Evolutionary conservation across 2,888 invertebrate species (phyloP), one percentile per base, ranked within the genome.

Genomic region (Chironomus riparius): DNA sequence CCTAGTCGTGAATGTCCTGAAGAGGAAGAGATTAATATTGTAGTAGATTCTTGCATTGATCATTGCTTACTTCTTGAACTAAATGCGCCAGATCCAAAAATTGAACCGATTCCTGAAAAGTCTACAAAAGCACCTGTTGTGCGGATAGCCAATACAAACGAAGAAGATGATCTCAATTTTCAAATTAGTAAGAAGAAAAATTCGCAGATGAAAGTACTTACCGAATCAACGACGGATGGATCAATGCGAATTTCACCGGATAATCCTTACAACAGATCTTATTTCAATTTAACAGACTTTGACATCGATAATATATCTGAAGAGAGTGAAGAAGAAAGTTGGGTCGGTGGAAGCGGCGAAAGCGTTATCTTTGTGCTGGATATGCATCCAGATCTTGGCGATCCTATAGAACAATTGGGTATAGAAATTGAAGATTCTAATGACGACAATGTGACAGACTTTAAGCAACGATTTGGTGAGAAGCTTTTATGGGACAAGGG

Each of bases 1-100:
- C 91, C 91, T 0, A 92, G 91, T 79, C 86, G 92, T 78, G 91
- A 92, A 83, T 92, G 92, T 81, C 92, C 92, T 0, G 91, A 90
- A 79, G 89, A 89, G 78, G 90, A 90, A 79, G 90, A 90, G 80
- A 85, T 92, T 38, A 90, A 91, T 81, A 87, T 92, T 80, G 89
- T 91, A 4, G 85, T 92, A 47, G 90, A 91, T 79, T 87, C 89
- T 79, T 92, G 92, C 80, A 86, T 89, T 10, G 91, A 92, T 82
- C 90, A 92, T 82, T 92, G 92, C 81, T 82, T 89, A 78, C 82
- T 91, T 77, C 85, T 84, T 77, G 74, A 74, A 24, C 12, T 65
- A 7, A 83, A 56, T 4, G 50, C 83, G 77, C 81, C 82, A 78
- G 83, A 83, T 79, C 81, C 81, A 7, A 79, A 80, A 78, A 80